phyloP scores from a whole-genome alignment of 2,888 invertebrate genomes.

The Seira ritae region DNA sequence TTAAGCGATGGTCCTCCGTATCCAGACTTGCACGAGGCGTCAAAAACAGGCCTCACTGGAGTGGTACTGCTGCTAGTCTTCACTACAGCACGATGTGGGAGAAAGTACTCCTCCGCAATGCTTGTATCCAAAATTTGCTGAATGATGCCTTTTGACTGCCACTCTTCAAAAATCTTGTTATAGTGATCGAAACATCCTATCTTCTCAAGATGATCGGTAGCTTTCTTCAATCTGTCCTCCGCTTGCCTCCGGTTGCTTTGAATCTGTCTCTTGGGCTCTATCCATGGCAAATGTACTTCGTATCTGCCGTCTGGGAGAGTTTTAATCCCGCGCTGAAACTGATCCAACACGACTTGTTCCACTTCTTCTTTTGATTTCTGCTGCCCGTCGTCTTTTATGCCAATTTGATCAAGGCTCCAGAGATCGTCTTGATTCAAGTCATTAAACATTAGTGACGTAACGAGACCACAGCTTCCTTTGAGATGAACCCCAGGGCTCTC shows the following conservation, averaged over 20 bases:
- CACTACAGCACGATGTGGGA: constrained; percentile 71
- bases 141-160: constrained; percentile 3
- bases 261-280: constrained; percentile 74
- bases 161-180: neutral
- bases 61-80: constrained; percentile 67
- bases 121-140: neutral
- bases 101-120: neutral
- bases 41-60: constrained; percentile 71
- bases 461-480: neutral
- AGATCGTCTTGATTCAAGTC: constrained; percentile 37
- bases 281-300: constrained; percentile 74
- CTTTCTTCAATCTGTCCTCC: neutral
- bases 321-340: constrained; percentile 69
- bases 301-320: constrained; percentile 71
- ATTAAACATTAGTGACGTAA: neutral
- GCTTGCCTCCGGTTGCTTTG: neutral
- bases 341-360: constrained; percentile 65
- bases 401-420: constrained; percentile 74
- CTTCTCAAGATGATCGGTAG: neutral
- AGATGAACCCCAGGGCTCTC: neutral
- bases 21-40: constrained; percentile 62
- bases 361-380: constrained; percentile 60
- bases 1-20: constrained; percentile 50
- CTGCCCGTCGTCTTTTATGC: constrained; percentile 73
- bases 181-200: neutral